Conservation (phyloP, 2,888 invertebrate species). For the Rhopalosiphum nymphaeae region DNA sequence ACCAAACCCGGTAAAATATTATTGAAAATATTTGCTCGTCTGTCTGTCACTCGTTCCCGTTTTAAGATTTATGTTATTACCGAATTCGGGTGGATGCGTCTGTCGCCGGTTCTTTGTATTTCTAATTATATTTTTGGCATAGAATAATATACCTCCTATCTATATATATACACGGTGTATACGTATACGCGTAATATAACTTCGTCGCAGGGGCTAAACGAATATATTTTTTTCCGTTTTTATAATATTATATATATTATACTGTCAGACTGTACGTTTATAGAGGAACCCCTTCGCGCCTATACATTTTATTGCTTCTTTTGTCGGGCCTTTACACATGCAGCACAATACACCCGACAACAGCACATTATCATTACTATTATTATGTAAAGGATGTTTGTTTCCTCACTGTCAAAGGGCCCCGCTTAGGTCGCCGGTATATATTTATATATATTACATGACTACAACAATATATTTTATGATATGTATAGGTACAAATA, state of each 20-base stretch:
- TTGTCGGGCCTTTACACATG: slow-evolving; percentile 50
- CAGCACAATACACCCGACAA: neutral
- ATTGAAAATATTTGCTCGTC: slow-evolving; percentile 59
- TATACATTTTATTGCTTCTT: slow-evolving; percentile 58
- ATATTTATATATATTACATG: neutral
- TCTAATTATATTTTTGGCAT: slow-evolving; percentile 60
- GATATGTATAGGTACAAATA: slow-evolving; percentile 28
- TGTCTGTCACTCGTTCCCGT: slow-evolving; percentile 61
- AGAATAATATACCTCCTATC: neutral
- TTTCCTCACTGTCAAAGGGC: slow-evolving; percentile 59
- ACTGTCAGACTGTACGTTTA: neutral
- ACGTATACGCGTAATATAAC: neutral
- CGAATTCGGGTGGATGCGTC: slow-evolving; percentile 54
- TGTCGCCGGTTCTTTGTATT: slow-evolving; percentile 42
- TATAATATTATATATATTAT: neutral
- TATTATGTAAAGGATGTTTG: slow-evolving; percentile 44
- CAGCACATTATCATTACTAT: neutral
- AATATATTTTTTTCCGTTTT: slow-evolving; percentile 2
- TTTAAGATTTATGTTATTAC: slow-evolving; percentile 63
- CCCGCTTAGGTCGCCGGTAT: slow-evolving; percentile 1
- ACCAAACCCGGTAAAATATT: slow-evolving; percentile 52
- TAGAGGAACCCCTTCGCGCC: slow-evolving; percentile 28
- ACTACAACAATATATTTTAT: slow-evolving; percentile 35
- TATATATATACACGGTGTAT: neutral
- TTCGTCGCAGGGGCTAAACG: slow-evolving; percentile 1